Base-by-base conservation (phyloP, 2,797 vertebrate species). In the Oreonectes daqikongensis region DNA sequence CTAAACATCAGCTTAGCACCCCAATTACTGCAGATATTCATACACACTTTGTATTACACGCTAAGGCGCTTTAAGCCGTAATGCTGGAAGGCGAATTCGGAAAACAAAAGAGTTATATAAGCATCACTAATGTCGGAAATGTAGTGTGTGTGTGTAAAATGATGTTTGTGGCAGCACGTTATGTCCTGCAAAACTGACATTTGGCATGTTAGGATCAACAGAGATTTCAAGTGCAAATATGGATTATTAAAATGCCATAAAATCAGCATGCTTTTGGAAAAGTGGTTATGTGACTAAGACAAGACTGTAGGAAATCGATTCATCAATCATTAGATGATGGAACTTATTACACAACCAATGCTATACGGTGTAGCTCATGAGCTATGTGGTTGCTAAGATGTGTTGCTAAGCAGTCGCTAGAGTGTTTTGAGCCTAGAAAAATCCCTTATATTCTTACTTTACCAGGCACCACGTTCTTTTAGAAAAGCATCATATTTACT, bases 61-160 rank as follows among this genome's bases (percentile, higher is more conserved):
- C 55, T 86, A 85, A 87, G 84, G 84, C 63, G 87, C 79, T 88
- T 90, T 87, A 12, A 65, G 65, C 50, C 78, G 69, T 77, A 59
- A 53, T 42, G 55, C 15, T 40, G 61, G 65, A 30, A 53, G 72
- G 50, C 60, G 70, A 78, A 85, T 70, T 81, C 35, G 69, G 76
- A 80, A 87, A 88, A 85, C 42, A 89, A 85, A 52, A 61, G 55
- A 78, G 81, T 84, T 85, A 57, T 57, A 66, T 64, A 81, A 80
- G 55, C 48, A 85, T 88, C 85, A 72, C 63, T 71, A 69, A 72
- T 38, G 24, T 17, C 50, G n/a, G 40, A 65, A 69, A 69, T 60
- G 52, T n/a, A 26, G 2, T 63, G 69, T 5, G 26, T 5, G 26
- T 76, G 52, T 52, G 35, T 65, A 64, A 64, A 26, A 64, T 26